A percentile compares a stretch with the other conserved stretches of the same genome.
Conservation (phyloP, 2,113 vertebrate species). For the Hippocampus zosterae region DNA sequence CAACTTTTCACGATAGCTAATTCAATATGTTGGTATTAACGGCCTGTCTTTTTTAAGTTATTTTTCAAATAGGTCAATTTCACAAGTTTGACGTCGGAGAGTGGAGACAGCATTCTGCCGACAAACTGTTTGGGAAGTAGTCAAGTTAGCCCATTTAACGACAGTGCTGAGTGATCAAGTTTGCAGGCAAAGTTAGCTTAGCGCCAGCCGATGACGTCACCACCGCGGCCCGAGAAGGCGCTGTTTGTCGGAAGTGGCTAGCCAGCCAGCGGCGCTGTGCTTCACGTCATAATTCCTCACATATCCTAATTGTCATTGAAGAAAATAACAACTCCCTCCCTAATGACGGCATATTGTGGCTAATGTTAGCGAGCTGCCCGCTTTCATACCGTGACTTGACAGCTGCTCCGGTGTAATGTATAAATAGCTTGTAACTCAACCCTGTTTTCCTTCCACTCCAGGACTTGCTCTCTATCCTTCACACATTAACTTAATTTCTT, state of each 20-base stretch:
- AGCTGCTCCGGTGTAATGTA: constrained; percentile 49
- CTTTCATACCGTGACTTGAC: constrained; percentile 48
- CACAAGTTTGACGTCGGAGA: not conserved
- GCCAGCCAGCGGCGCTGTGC: not conserved
- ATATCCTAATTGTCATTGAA: not conserved
- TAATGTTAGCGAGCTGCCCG: constrained; percentile 18
- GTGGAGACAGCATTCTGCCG: not conserved
- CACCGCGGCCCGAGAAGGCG: constrained; percentile 4
- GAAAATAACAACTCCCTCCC: not conserved
- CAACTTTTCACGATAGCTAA: not conserved
- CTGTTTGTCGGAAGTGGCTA: not conserved
- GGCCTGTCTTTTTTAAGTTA: not conserved
- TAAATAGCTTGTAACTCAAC: constrained; percentile 74
- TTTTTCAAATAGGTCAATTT: not conserved
- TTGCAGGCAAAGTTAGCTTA: not conserved
- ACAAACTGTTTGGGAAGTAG: not conserved
- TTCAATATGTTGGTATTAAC: not conserved
- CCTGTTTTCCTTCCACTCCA: constrained; percentile 43
- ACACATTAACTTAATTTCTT: not conserved
- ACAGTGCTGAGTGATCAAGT: not conserved
- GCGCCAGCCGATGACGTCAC: constrained; percentile 13
- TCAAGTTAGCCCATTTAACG: not conserved
- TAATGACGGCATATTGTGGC: not conserved
- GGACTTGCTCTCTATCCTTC: constrained; percentile 20
- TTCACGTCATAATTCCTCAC: not conserved